A percentile compares a stretch with the other conserved stretches of the same genome.
phyloP scores from a whole-genome alignment of 2,113 vertebrate genomes.

The Microcebus griseorufus region DNA sequence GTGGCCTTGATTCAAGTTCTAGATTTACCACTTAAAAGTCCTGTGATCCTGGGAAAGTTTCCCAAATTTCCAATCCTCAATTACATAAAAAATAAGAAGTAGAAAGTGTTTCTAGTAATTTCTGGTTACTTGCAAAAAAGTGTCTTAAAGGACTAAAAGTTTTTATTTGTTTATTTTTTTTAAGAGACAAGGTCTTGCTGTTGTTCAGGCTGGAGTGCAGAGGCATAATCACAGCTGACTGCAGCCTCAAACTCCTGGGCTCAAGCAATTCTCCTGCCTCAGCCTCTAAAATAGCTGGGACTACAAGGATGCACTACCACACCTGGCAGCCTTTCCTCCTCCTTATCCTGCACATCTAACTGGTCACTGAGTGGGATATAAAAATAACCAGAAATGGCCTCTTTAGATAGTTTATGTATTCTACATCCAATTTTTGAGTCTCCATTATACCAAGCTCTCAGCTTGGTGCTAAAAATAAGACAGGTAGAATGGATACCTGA shows the following conservation, averaged over 20 bases:
- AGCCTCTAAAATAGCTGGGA: too few relatives aligned
- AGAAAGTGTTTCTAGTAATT: background rate
- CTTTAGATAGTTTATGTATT: background rate
- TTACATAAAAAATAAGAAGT: background rate
- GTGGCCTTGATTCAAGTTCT: background rate
- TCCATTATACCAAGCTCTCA: background rate
- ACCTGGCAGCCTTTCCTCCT: background rate
- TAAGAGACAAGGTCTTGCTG: too few relatives aligned
- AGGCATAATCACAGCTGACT: too few relatives aligned
- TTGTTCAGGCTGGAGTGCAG: too few relatives aligned
- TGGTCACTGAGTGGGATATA: background rate
- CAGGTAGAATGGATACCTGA: background rate
- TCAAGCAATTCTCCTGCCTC: too few relatives aligned
- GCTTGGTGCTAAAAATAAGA: background rate
- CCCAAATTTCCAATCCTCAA: background rate
- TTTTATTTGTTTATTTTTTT: background rate
- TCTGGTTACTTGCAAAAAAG: background rate
- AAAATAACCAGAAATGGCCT: background rate
- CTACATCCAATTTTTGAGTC: background rate
- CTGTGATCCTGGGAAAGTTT: background rate
- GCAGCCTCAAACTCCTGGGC: too few relatives aligned
- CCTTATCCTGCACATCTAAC: background rate
- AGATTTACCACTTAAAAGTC: background rate
- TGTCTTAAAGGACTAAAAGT: background rate
- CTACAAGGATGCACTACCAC: too few relatives aligned